Evolutionary conservation across 2,888 invertebrate species (phyloP).

Genomic region (Amiota communis): DNA sequence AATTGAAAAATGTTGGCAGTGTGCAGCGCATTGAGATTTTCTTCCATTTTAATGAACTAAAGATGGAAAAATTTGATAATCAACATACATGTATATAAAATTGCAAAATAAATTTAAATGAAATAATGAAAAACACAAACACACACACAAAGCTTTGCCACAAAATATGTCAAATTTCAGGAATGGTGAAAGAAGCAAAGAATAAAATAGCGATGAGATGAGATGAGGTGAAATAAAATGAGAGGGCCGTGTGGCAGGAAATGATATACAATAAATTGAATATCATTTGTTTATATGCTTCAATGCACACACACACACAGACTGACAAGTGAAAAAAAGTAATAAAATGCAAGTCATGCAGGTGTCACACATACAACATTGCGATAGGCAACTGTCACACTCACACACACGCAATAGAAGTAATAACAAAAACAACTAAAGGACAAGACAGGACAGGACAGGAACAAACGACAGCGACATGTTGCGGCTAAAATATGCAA

Average conservation of each 20-base stretch:
- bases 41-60: background rate
- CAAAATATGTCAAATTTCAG: no score
- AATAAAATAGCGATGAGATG: no score
- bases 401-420: no score
- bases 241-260: constrained; percentile 1
- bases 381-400: constrained; percentile 60
- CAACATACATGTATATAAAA: no score
- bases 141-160: no score
- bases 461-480: background rate
- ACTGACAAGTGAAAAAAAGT: constrained; percentile 45
- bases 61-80: no score
- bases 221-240: background rate
- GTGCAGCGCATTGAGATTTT: background rate
- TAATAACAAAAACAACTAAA: constrained; percentile 4
- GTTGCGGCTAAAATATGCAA: constrained; percentile 32
- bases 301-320: constrained; percentile 47
- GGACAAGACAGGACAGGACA: background rate
- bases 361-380: constrained; percentile 53
- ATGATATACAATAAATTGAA: constrained; percentile 60
- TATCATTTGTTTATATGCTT: constrained; percentile 65
- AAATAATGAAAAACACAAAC: no score
- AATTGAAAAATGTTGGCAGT: constrained; percentile 17
- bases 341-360: constrained; percentile 66
- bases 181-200: no score
- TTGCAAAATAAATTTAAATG: no score